These are phyloP conservation scores for Nudaria mundana DNA, from an alignment of 2,888 invertebrate species.

Conservation along the genomic window DNA sequence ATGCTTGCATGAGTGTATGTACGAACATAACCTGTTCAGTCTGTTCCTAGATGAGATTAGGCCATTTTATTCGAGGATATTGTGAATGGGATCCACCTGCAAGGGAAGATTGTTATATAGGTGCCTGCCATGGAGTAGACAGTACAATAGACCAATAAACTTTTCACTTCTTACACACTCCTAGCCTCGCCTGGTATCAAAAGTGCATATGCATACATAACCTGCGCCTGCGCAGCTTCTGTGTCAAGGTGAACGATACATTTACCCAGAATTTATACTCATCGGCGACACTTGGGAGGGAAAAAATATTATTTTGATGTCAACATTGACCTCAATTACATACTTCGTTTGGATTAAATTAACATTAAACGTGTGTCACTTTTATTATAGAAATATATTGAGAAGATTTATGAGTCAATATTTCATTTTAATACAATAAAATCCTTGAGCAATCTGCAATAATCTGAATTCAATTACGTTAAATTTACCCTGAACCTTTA, in stretches of 20 bases:
- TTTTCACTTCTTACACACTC: slow-evolving; percentile 6
- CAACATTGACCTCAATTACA: slow-evolving; percentile 25
- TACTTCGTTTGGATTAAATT: slow-evolving; percentile 8
- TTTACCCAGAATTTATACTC: slow-evolving; percentile 32
- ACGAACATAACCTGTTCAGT: no score
- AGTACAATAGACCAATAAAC: slow-evolving; percentile 7
- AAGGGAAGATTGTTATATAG: no score
- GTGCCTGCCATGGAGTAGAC: no score
- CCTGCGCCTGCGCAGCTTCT: slow-evolving; percentile 22
- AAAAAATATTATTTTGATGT: slow-evolving; percentile 31
- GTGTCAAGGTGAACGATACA: slow-evolving; percentile 37
- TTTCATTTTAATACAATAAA: neutral
- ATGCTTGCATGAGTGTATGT: no score
- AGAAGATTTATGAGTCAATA: neutral
- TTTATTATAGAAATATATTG: neutral
- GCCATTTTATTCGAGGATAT: no score
- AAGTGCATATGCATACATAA: slow-evolving; percentile 15
- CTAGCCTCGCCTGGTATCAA: slow-evolving; percentile 32
- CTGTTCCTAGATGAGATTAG: no score
- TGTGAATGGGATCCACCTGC: no score
- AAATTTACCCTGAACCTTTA: no score
- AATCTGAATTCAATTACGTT: no score
- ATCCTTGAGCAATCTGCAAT: neutral
- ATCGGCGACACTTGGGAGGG: slow-evolving; percentile 25
- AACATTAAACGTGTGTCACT: neutral